Percentiles rank a stretch among this genome's conserved stretches.
phyloP scores from a whole-genome alignment of 2,888 invertebrate genomes.

The Melitaea athalia region DNA sequence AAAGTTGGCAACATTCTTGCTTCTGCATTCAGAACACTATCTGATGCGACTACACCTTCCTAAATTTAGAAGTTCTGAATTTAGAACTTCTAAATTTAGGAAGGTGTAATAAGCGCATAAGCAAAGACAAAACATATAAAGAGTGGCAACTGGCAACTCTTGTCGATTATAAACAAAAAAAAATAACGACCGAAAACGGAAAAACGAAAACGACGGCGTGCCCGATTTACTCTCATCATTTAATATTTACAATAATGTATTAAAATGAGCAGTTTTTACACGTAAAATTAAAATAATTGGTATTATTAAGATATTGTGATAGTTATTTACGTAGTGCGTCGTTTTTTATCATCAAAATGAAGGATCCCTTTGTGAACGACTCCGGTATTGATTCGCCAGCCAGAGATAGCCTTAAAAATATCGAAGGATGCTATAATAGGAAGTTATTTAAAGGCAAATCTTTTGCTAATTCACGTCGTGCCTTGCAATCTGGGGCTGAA shows the following conservation, averaged over 20 bases:
- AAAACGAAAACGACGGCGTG: constrained; percentile 17
- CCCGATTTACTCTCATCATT: constrained; percentile 49
- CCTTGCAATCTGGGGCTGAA: constrained; percentile 85
- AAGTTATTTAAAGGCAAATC: constrained; percentile 71
- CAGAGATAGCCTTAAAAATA: constrained; percentile 67
- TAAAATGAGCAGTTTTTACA: constrained; percentile 44
- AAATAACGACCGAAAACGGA: constrained; percentile 54
- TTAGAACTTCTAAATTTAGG: too few relatives aligned
- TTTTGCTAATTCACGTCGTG: constrained; percentile 84
- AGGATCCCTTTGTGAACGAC: constrained; percentile 73
- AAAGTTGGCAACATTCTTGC: too few relatives aligned
- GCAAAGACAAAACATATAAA: not conserved
- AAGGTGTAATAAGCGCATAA: too few relatives aligned
- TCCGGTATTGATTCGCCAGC: constrained; percentile 73
- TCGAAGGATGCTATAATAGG: constrained; percentile 73
- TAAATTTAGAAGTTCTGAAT: too few relatives aligned
- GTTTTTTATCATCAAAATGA: constrained; percentile 56
- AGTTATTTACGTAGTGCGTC: constrained; percentile 20
- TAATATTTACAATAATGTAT: constrained; percentile 50
- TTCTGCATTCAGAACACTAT: too few relatives aligned
- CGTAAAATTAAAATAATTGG: constrained; percentile 21
- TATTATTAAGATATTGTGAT: constrained; percentile 18
- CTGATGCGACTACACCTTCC: too few relatives aligned
- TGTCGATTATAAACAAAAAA: constrained; percentile 47
- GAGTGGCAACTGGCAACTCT: constrained; percentile 41